phyloP scores from a whole-genome alignment of 2,888 invertebrate genomes.

The Chymomyza fuscimana region DNA sequence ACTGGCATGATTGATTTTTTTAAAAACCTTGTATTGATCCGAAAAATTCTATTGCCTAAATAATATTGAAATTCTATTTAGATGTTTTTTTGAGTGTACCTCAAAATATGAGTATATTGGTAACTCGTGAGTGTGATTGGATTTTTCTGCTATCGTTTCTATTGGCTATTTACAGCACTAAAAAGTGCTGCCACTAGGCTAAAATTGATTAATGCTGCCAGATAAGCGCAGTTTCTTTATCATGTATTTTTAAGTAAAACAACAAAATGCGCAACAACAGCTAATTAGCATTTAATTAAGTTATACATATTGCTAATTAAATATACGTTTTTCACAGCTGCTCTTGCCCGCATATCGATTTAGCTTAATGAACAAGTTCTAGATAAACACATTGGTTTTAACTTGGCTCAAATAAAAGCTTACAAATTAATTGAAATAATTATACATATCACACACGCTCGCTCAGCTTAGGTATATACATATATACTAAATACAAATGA shows the following conservation, averaged over 20 bases:
- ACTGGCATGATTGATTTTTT: too few relatives aligned
- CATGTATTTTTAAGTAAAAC: neutral
- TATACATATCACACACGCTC: constrained; percentile 43
- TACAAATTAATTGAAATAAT: constrained; percentile 73
- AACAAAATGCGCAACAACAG: neutral
- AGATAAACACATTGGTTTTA: neutral
- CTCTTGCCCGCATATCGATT: constrained; percentile 16
- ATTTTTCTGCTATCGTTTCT: too few relatives aligned
- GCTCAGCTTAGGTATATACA: neutral
- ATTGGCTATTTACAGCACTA: neutral
- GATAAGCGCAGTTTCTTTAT: neutral
- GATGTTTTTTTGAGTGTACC: too few relatives aligned
- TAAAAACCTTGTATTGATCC: too few relatives aligned
- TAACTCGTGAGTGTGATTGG: too few relatives aligned
- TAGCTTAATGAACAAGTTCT: neutral
- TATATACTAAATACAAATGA: constrained; percentile 19
- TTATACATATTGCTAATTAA: neutral
- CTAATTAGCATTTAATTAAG: neutral
- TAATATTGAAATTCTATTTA: too few relatives aligned
- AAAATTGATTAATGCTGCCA: neutral
- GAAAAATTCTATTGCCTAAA: too few relatives aligned
- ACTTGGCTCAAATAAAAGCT: constrained; percentile 34
- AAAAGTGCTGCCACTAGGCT: neutral
- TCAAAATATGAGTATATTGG: too few relatives aligned
- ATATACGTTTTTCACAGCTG: constrained; percentile 30